Evolutionary conservation across 35 echinoderm and acorn worm genomes (phyloP), one percentile per base, ranked within the genome.

Genomic region (Amphiura filiformis): DNA sequence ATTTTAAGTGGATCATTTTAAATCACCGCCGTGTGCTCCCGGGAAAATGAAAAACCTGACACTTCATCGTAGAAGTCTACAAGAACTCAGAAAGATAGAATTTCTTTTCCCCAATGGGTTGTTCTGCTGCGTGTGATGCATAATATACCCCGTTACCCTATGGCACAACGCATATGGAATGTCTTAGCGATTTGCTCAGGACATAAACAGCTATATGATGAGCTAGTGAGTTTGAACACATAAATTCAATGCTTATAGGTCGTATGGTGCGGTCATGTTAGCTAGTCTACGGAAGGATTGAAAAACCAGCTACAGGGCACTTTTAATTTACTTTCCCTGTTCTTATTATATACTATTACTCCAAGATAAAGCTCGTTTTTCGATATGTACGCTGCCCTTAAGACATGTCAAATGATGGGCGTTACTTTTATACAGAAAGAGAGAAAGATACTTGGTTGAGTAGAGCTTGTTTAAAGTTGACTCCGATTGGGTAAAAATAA

Each of bases 1-100:
- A 70, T 70, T 70, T 70, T 70, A 30, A 70, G 61, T 70, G 61
- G 61, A 70, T 70, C 61, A 70, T 70, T 70, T 70, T 70, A 70
- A 70, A 70, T 70, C 61, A 70, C 61, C 61, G 26, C 61, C 61
- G 28, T n/a, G 26, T 30, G 61, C 61, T 70, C 61, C 11, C 28
- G 61, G 61, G 61, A 70, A 70, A 70, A 70, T 23, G 61, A 2
- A 70, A 2, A 70, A 70, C 61, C 26, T 70, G 61, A 70, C 61
- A 70, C 61, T 70, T 70, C 26, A 11, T 70, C 61, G 1, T 26
- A 23, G 2, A 30, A 70, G 61, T 70, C 61, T 70, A 4, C 61
- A 70, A 70, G 61, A 70, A 70, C 7, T 70, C 61, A 70, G 17
- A 18, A 70, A 18, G 61, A 70, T 70, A 70, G 61, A 70, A 70